These are phyloP conservation scores for Numenius phaeopus DNA, from an alignment of 2,797 vertebrate species.

Conservation along the genomic window DNA sequence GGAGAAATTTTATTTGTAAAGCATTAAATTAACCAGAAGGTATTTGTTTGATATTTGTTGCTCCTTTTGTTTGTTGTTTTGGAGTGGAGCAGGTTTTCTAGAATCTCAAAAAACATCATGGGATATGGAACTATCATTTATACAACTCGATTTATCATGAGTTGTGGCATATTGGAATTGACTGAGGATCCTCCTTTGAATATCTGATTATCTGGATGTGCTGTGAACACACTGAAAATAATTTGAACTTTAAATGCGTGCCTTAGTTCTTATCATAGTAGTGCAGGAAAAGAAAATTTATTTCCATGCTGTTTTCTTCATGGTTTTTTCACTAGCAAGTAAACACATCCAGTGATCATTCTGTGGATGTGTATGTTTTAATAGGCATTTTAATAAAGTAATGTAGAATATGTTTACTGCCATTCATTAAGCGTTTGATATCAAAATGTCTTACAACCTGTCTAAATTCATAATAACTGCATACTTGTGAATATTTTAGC, in stretches of 20 bases:
- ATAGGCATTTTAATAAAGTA: slow-evolving; percentile 72
- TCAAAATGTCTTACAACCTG: slow-evolving; percentile 76
- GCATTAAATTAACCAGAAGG: background rate
- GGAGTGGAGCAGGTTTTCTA: background rate
- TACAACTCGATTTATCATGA: background rate
- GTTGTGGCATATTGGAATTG: background rate
- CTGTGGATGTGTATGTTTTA: slow-evolving; percentile 63
- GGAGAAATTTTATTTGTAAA: background rate
- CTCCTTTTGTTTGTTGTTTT: background rate
- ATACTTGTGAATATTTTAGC: slow-evolving; percentile 72
- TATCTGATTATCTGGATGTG: slow-evolving; percentile 67
- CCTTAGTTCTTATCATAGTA: slow-evolving; percentile 67
- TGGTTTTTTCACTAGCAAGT: slow-evolving; percentile 52
- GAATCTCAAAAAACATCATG: background rate
- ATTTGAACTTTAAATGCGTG: slow-evolving; percentile 53
- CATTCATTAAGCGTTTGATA: slow-evolving; percentile 71
- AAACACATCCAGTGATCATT: slow-evolving; percentile 68
- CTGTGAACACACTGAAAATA: slow-evolving; percentile 51
- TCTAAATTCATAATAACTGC: slow-evolving; percentile 72
- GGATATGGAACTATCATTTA: background rate
- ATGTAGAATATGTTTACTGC: slow-evolving; percentile 69
- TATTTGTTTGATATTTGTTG: background rate
- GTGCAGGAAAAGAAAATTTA: slow-evolving; percentile 62
- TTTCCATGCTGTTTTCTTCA: slow-evolving; percentile 67
- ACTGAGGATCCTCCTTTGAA: slow-evolving; percentile 37